Percentiles rank a stretch among this genome's conserved stretches.
Conservation (phyloP, 2,797 vertebrate genomes). For the Acanthiza pusilla region DNA sequence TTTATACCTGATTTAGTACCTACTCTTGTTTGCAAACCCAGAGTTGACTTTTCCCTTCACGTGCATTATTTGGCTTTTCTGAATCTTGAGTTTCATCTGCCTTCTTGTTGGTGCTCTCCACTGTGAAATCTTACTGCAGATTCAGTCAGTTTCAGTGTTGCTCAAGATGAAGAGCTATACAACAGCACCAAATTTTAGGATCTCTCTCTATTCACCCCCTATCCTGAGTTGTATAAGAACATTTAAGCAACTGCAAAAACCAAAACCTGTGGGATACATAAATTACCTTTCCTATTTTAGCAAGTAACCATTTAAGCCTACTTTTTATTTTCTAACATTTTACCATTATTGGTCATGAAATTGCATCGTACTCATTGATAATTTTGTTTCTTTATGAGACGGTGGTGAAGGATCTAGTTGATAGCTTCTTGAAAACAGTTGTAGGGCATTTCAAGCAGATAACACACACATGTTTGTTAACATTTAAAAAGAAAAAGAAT, state of each 20-base stretch:
- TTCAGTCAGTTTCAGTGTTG: neutral
- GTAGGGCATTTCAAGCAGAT: neutral
- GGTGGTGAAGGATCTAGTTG: neutral
- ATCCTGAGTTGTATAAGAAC: neutral
- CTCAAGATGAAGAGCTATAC: neutral
- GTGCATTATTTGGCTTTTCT: neutral
- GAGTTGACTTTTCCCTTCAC: neutral
- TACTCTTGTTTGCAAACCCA: neutral
- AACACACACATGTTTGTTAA: neutral
- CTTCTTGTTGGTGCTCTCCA: neutral
- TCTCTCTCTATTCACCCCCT: neutral
- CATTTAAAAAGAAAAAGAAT: neutral
- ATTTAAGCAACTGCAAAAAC: neutral
- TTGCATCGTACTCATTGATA: neutral
- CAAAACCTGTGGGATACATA: neutral
- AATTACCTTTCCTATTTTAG: neutral
- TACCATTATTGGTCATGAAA: neutral
- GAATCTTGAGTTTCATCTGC: neutral
- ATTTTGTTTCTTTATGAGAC: neutral
- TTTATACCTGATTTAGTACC: neutral
- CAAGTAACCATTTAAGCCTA: neutral
- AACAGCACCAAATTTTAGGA: neutral
- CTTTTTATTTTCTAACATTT: neutral
- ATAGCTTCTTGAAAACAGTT: neutral
- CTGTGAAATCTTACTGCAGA: neutral